Base-by-base conservation (phyloP, 2,113 vertebrate genomes). In the Anolis sagrei region DNA sequence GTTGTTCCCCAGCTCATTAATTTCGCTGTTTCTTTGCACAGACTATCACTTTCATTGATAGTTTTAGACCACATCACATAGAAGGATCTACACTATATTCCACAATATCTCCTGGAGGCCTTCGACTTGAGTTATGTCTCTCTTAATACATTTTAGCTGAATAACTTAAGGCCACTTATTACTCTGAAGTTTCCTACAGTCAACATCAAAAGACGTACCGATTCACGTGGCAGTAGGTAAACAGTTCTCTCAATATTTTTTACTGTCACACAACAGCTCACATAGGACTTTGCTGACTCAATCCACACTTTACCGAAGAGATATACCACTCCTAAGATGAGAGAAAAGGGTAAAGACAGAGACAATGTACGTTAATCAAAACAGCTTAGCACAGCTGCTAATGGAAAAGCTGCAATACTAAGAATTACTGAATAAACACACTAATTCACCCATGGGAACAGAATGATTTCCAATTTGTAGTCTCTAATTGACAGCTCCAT, bases 291-390 rank as follows among this genome's bases (percentile, higher is more conserved):
- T 14, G 97, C 98, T 1, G 97, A 97, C 93, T 99, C 97, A 21
- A 99, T 97, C 98, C 97, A 98, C 92, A 99, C 98, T 95, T 99
- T 99, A 83, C 99, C 99, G 93, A 99, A 99, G 82, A 99, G 96
- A 95, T 98, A 99, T 13, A 98, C 97, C 87, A 99, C 98, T 78
- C 99, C 98, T 99, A 89, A 83, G 58, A 66, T 89, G 84, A 51
- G 85, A 87, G 18, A 88, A 82, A 75, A 62, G 76, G 23, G 83
- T 82, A 84, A 90, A n/a, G 66, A 82, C 74, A 87, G 61, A 84
- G 83, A 89, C 76, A 1, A 88, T 0, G 44, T 84, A 85, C 1
- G 75, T 89, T 86, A 81, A 86, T 86, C 84, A 81, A 64, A 66
- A 86, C 70, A 81, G 69, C 44, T 66, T 64, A 86, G 78, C 77